A percentile compares a stretch with the other conserved stretches of the same genome.
These are phyloP conservation scores for Drosophila cognata DNA, from an alignment of 2,888 invertebrate species.

Conservation along the genomic window DNA sequence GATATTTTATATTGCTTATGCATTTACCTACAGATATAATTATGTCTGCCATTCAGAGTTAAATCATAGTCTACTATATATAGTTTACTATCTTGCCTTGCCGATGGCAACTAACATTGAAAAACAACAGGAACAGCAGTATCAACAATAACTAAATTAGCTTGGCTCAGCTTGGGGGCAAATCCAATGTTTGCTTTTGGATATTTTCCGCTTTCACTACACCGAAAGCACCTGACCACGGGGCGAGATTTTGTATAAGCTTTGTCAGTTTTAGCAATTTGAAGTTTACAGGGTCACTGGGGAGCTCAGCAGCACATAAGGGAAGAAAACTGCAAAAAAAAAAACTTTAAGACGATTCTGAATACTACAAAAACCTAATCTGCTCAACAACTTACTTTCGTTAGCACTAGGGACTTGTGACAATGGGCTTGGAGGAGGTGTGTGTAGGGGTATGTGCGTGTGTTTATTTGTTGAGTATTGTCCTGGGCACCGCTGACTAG, in stretches of 20 bases:
- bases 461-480: conserved; percentile 60
- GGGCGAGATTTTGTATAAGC: conserved; percentile 15
- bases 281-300: conserved; percentile 78
- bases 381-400: conserved; percentile 76
- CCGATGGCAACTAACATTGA: conserved; percentile 40
- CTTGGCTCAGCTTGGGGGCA: conserved; percentile 28
- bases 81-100: conserved; percentile 8
- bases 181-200: conserved; percentile 30
- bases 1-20: background rate
- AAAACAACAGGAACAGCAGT: conserved; percentile 19
- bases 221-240: conserved; percentile 25
- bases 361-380: conserved; percentile 74
- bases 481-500: conserved; percentile 75
- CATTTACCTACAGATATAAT: conserved; percentile 26
- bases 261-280: conserved; percentile 74
- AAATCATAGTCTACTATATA: conserved; percentile 11
- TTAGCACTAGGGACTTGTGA: conserved; percentile 35
- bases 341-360: conserved; percentile 69
- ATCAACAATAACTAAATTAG: conserved; percentile 15
- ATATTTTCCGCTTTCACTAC: conserved; percentile 1
- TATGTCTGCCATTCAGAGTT: conserved; percentile 8
- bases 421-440: conserved; percentile 36
- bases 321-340: conserved; percentile 40
- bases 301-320: conserved; percentile 63
- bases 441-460: conserved; percentile 14